Evolutionary conservation across 2,797 vertebrate genomes (phyloP), one percentile per base, ranked within the genome.

Genomic region (Neopelma chrysocephalum): DNA sequence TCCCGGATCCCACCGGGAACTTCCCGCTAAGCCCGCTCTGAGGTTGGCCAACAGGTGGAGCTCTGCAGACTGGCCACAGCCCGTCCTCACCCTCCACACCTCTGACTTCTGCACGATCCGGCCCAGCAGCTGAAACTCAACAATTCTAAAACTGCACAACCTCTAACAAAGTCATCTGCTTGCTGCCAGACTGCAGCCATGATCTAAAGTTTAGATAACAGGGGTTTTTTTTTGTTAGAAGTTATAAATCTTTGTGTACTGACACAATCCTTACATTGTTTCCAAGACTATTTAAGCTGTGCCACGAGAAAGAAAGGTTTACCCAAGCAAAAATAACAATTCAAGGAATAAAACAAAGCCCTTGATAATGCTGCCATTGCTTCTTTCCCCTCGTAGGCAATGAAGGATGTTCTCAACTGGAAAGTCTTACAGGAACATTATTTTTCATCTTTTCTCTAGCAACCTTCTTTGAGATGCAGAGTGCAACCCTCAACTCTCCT

Each of bases 1-100:
- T 57, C 27, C 54, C 43, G 29, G n/a, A 62, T 27, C 9, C 61
- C 54, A 36, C 50, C 26, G 10, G 12, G 48, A 57, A 32, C 10
- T 51, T 42, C 38, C 12, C 0, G 3, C 54, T 40, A 80, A 60
- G 32, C 61, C 25, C 0, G 12, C 62, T 73, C 69, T 7, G 8
- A n/a, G 12, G 40, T 26, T 40, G 62, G 32, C 93, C 96, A 90
- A 61, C 81, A 96, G 96, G 72, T 64, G 95, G 92, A 94, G 96
- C 88, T 61, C 93, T 56, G 83, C 70, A 77, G 60, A 14, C 25
- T 0, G 5, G 29, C 89, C 32, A 20, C 7, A 20, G 73, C 51
- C 65, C 7, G 22, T 68, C 72, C 7, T 3, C 12, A 76, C 32
- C 9, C 60, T 60, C 40, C 68, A 75, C 66, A 72, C 15, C 58